Percentiles rank a stretch among this genome's conserved stretches.
Conservation (phyloP, 2,113 vertebrate species). For the Eleginops maclovinus region DNA sequence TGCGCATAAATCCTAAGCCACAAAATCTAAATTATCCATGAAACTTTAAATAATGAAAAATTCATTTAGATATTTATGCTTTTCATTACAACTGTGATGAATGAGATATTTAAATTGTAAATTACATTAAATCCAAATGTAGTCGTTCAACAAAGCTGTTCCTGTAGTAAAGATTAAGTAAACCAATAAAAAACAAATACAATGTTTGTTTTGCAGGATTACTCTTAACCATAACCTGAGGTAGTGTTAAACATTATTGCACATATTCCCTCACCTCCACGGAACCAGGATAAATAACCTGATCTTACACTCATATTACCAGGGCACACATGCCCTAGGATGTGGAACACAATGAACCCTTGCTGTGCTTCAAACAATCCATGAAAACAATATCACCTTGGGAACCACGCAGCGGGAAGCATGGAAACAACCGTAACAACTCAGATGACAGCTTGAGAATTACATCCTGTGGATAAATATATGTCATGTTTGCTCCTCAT, state of each 20-base stretch:
- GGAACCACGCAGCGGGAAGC: conserved; percentile 52
- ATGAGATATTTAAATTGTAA: neutral
- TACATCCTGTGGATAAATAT: conserved; percentile 55
- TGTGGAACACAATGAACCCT: conserved; percentile 7
- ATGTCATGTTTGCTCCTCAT: conserved; percentile 55
- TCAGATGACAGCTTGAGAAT: conserved; percentile 57
- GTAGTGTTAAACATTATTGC: conserved; percentile 56
- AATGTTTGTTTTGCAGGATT: conserved; percentile 18
- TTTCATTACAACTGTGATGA: neutral
- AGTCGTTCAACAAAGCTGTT: neutral
- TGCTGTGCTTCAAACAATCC: conserved; percentile 21
- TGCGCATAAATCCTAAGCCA: neutral
- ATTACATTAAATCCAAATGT: neutral
- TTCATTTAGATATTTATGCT: neutral
- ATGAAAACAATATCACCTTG: conserved; percentile 41
- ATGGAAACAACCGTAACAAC: conserved; percentile 64
- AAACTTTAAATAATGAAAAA: neutral
- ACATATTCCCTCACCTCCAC: conserved; percentile 52
- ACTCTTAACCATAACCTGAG: conserved; percentile 40
- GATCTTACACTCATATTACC: conserved; percentile 56
- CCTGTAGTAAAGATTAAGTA: conserved; percentile 13
- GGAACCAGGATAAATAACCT: conserved; percentile 49
- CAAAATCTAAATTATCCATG: neutral
- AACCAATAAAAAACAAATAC: conserved; percentile 53
- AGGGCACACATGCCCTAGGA: conserved; percentile 40